A percentile compares a stretch with the other conserved stretches of the same genome.
Evolutionary conservation across 2,888 invertebrate genomes (phyloP).

Genomic region (Reticulitermes lucifugus): DNA sequence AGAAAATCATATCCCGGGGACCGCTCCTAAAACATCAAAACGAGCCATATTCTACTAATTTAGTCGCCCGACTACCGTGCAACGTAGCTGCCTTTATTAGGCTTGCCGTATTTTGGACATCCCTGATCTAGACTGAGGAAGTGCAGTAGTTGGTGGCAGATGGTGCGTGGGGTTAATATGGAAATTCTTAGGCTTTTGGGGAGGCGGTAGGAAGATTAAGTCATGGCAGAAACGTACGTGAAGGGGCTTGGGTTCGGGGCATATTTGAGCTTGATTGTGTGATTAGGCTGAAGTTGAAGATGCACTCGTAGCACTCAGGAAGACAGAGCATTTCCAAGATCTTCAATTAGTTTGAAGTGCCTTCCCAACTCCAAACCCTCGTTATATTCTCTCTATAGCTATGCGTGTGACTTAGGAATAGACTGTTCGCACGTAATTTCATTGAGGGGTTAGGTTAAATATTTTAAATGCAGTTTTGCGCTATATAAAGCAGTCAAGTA

Average conservation of each 20-base stretch:
- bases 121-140: too few relatives aligned
- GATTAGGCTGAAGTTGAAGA: neutral
- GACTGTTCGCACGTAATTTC: neutral
- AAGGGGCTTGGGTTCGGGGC: neutral
- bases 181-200: neutral
- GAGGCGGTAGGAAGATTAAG: neutral
- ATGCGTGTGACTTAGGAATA: neutral
- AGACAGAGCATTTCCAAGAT: neutral
- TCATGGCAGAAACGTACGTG: neutral
- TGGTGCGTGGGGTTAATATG: neutral
- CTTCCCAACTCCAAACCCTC: neutral
- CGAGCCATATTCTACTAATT: too few relatives aligned
- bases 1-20: too few relatives aligned
- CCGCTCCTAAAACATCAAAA: too few relatives aligned
- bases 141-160: too few relatives aligned
- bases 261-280: neutral
- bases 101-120: too few relatives aligned
- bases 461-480: neutral
- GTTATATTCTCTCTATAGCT: neutral
- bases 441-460: neutral
- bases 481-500: neutral
- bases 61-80: too few relatives aligned
- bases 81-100: too few relatives aligned
- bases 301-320: neutral
- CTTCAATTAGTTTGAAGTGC: constrained; percentile 13